phyloP scores from a whole-genome alignment of 2,888 invertebrate genomes.

The Synanthedon andrenaeformis region DNA sequence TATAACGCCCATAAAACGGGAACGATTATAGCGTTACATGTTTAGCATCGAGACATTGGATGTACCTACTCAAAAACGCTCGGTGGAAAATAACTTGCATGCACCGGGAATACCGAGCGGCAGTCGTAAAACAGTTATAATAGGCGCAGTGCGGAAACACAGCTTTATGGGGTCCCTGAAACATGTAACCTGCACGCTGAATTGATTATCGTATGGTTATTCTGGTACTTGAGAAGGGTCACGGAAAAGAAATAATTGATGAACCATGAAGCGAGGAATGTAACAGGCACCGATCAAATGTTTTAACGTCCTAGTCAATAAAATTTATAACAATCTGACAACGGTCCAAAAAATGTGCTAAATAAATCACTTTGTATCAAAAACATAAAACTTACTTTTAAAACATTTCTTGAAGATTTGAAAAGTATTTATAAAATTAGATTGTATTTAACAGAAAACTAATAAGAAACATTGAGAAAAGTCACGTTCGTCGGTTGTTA shows the following conservation, averaged over 20 bases:
- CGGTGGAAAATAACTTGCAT: conserved; percentile 34
- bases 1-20: conserved; percentile 39
- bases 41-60: conserved; percentile 42
- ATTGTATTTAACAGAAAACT: neutral
- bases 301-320: neutral
- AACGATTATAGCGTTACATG: conserved; percentile 44
- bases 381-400: too few species aligned
- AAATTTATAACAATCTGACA: too few species aligned
- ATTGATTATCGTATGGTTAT: conserved; percentile 56
- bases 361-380: too few species aligned
- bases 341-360: too few species aligned
- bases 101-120: conserved; percentile 40
- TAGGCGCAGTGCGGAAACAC: conserved; percentile 57
- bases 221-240: conserved; percentile 43
- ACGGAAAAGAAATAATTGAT: conserved; percentile 47
- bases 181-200: conserved; percentile 52
- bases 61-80: conserved; percentile 28
- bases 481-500: conserved; percentile 8
- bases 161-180: conserved; percentile 51
- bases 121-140: conserved; percentile 57
- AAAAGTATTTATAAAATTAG: too few species aligned
- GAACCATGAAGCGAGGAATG: conserved; percentile 38
- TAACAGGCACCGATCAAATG: conserved; percentile 40
- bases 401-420: too few species aligned
- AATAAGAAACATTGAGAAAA: conserved; percentile 8